Evolutionary conservation across 1,140 invertebrate species (phyloP), one percentile per base, ranked within the genome.

Genomic region (Globodera rostochiensis): DNA sequence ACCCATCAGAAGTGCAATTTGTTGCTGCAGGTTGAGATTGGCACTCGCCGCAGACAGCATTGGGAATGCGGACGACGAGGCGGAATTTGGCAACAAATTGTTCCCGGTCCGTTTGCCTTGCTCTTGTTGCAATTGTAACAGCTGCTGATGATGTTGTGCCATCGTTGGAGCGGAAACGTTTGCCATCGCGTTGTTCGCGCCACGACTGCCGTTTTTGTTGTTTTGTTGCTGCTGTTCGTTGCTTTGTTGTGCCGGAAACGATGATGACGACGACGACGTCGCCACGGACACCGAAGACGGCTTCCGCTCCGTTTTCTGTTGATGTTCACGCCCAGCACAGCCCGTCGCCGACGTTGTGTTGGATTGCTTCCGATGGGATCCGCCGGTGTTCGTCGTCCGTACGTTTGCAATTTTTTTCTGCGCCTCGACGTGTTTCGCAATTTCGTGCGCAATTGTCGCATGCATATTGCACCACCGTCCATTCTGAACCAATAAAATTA

Each of bases 391-490:
- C 7, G 50, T 49, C 21, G 64, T 82, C n/a, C 15, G n/a, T 21
- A 15, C n/a, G 74, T 36, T 36, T 1, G 36, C 36, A 36, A 36
- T 36, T 57, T 82, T 79, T 19, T 67, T 69, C 60, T 25, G 19
- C 46, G 25, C 53, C 21, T 64, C 73, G 13, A 45, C n/a, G 25
- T 82, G 81, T n/a, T 74, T 80, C 25, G 76, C 81, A 82, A 82
- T 82, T 71, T 71, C 77, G 79, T 82, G 36, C 13, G 81, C 81
- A 47, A 82, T 71, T 45, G 74, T 67, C 11, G 73, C 80, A 47
- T 82, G 81, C 81, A 82, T 82, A 50, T 81, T 74, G 79, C 81
- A 82, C 81, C 81, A 82, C 21, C 81, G 81, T n/a, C 66, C 47
- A 64, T 82, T 82, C 81, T 83, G 79, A 49, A 15, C 25, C 13